These are phyloP conservation scores for Idaea dimidiata DNA, from an alignment of 2,888 invertebrate genomes.

Conservation along the genomic window DNA sequence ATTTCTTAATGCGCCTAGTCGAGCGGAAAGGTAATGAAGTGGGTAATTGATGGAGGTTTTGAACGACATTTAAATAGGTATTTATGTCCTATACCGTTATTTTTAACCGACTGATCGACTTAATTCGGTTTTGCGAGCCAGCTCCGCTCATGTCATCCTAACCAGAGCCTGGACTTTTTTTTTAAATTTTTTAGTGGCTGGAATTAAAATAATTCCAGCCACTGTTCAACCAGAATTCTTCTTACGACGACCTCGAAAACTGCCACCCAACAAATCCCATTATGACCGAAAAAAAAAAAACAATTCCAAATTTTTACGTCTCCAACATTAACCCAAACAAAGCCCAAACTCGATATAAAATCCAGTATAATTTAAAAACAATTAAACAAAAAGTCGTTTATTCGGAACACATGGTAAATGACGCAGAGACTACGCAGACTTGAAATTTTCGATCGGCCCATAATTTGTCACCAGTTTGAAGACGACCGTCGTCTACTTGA, in stretches of 20 bases:
- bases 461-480: background rate
- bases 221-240: background rate
- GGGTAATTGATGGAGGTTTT: background rate
- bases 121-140: too few species aligned
- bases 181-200: too few species aligned
- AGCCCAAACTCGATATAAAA: background rate
- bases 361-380: constrained; percentile 1
- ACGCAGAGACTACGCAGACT: background rate
- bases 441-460: background rate
- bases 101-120: too few species aligned
- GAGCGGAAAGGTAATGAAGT: background rate
- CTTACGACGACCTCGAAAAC: background rate
- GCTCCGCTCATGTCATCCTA: too few species aligned
- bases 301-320: constrained; percentile 1
- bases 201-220: background rate
- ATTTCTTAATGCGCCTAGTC: constrained; percentile 9
- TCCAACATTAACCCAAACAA: background rate
- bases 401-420: constrained; percentile 1
- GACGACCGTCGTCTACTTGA: too few species aligned
- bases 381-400: constrained; percentile 1
- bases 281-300: background rate
- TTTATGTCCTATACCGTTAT: too few species aligned
- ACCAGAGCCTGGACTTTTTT: too few species aligned
- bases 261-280: background rate
- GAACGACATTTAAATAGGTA: background rate